phyloP scores from a whole-genome alignment of 1,140 invertebrate genomes.

The Drosophila pruinosa region DNA sequence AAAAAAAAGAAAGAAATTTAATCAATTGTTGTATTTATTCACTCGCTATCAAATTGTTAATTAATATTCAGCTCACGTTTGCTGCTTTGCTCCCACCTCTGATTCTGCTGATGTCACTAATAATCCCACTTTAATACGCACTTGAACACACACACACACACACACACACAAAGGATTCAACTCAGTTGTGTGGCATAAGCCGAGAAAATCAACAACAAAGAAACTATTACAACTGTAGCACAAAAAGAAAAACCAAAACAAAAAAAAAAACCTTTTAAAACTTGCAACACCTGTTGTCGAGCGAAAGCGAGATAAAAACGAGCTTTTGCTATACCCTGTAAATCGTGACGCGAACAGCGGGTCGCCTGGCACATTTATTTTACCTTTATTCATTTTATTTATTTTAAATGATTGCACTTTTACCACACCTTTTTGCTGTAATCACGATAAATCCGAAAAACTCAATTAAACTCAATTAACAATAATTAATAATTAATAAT shows the following conservation, averaged over 20 bases:
- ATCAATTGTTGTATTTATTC: too few relatives aligned
- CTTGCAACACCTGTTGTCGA: constrained; percentile 5
- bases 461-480: too few relatives aligned
- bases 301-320: neutral
- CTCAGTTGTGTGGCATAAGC: constrained; percentile 1
- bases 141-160: neutral
- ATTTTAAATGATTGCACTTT: neutral
- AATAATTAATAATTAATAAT: too few relatives aligned
- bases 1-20: too few relatives aligned
- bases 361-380: neutral
- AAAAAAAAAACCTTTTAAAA: neutral
- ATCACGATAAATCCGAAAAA: too few relatives aligned
- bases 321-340: neutral
- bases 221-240: neutral
- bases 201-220: neutral
- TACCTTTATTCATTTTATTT: neutral
- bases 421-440: too few relatives aligned
- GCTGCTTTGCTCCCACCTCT: neutral
- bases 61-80: neutral
- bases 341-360: neutral
- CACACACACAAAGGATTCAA: neutral
- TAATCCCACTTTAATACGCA: neutral
- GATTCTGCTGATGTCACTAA: neutral
- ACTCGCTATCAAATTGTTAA: neutral
- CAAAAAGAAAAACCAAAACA: neutral